Percentiles rank a stretch among this genome's conserved stretches.
phyloP scores from a whole-genome alignment of 2,888 invertebrate species.

The Macaria liturata region DNA sequence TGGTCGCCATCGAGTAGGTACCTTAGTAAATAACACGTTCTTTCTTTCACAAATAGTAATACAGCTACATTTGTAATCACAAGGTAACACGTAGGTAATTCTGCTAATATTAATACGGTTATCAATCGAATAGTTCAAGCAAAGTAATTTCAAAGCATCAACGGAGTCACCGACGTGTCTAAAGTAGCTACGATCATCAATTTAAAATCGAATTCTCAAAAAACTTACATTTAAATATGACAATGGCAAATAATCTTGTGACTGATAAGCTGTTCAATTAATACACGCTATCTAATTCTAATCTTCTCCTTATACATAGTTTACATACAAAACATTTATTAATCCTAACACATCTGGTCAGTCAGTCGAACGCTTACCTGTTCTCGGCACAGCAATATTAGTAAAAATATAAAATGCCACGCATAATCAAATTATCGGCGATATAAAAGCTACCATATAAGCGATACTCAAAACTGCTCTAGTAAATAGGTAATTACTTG shows the following conservation, averaged over 20 bases:
- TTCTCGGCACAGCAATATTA: slow-evolving; percentile 64
- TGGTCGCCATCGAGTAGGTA: slow-evolving; percentile 52
- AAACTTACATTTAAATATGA: slow-evolving; percentile 40
- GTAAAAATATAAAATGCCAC: slow-evolving; percentile 32
- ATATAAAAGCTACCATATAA: slow-evolving; percentile 35
- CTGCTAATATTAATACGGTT: slow-evolving; percentile 35
- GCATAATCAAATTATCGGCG: slow-evolving; percentile 16
- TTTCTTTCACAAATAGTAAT: slow-evolving; percentile 42
- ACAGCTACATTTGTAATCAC: slow-evolving; percentile 16
- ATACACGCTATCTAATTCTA: slow-evolving; percentile 68
- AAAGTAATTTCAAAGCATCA: slow-evolving; percentile 14
- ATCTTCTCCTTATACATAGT: slow-evolving; percentile 54
- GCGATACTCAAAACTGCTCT: slow-evolving; percentile 15
- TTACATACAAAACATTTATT: slow-evolving; percentile 68
- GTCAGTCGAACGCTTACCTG: slow-evolving; percentile 65
- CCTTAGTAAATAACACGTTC: slow-evolving; percentile 41
- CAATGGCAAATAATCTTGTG: slow-evolving; percentile 55
- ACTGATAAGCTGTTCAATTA: slow-evolving; percentile 58
- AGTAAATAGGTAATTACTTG: background rate
- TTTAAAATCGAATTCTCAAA: slow-evolving; percentile 16
- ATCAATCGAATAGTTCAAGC: slow-evolving; percentile 20
- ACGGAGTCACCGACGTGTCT: slow-evolving; percentile 4
- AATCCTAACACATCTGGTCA: slow-evolving; percentile 68
- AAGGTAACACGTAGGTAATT: slow-evolving; percentile 7
- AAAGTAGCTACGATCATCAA: slow-evolving; percentile 20